A percentile compares a stretch with the other conserved stretches of the same genome.
Evolutionary conservation across 2,888 invertebrate genomes (phyloP).

Genomic region (Zonitis immaculata): DNA sequence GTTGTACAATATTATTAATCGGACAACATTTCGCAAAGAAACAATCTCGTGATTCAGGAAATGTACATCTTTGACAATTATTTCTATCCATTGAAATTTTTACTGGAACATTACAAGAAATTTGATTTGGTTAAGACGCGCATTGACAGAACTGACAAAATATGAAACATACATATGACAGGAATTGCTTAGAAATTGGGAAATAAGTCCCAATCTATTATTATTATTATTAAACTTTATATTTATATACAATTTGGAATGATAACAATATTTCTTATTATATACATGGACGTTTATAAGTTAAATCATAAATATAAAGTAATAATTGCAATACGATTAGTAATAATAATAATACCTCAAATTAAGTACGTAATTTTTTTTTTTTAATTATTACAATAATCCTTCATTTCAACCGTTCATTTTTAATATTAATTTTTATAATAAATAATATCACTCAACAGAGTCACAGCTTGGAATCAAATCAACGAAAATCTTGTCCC

Average conservation of each 20-base stretch:
- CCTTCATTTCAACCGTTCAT: neutral
- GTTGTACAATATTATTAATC: no score
- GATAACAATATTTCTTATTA: slow-evolving; percentile 20
- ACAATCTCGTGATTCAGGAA: no score
- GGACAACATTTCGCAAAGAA: no score
- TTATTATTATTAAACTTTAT: slow-evolving; percentile 7
- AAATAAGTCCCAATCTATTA: no score
- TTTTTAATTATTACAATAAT: neutral
- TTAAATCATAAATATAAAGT: slow-evolving; percentile 8
- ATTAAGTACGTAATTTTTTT: neutral
- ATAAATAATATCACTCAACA: slow-evolving; percentile 17
- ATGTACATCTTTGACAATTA: neutral
- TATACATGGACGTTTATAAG: slow-evolving; percentile 19
- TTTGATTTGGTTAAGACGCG: no score
- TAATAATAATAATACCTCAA: no score
- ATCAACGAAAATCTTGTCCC: neutral
- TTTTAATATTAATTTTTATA: neutral
- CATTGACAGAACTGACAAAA: no score
- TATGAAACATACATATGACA: no score
- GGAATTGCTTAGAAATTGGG: no score
- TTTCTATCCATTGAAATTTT: neutral
- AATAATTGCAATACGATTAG: no score
- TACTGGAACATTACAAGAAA: neutral
- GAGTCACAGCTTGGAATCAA: slow-evolving; percentile 1
- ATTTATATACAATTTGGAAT: slow-evolving; percentile 21